Conservation (phyloP, 37 sponge, comb jelly and placozoan species). For the Spongilla lacustris region DNA sequence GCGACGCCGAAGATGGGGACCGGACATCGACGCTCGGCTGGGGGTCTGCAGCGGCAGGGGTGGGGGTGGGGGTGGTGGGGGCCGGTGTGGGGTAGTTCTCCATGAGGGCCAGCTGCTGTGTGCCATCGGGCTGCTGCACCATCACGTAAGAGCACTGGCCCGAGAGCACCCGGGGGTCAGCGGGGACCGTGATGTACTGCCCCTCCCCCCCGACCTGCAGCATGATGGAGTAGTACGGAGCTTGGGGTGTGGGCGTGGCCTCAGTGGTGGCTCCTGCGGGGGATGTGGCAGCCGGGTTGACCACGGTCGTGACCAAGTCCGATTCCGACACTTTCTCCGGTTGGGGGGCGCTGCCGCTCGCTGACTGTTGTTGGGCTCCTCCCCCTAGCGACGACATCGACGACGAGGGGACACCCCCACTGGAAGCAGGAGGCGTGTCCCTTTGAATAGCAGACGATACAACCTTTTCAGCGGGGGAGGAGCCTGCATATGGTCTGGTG, state of each 20-base stretch:
- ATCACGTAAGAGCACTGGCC: slow-evolving; percentile 74
- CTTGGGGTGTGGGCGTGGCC: neutral
- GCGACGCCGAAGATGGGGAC: neutral
- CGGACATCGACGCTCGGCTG: neutral
- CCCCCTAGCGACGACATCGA: neutral
- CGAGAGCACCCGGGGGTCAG: slow-evolving; percentile 61
- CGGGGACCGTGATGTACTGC: slow-evolving; percentile 56
- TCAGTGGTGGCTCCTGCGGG: too few relatives aligned
- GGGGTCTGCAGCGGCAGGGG: neutral
- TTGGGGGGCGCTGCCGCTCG: neutral
- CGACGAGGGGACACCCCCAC: neutral
- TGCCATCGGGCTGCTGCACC: slow-evolving; percentile 64
- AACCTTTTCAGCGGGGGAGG: neutral
- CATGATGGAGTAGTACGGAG: neutral
- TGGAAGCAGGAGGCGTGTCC: neutral
- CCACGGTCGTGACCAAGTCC: too few relatives aligned
- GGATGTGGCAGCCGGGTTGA: too few relatives aligned
- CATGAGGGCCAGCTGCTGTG: slow-evolving; percentile 58
- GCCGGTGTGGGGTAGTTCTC: slow-evolving; percentile 39
- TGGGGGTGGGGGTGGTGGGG: neutral
- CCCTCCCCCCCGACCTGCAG: slow-evolving; percentile 21
- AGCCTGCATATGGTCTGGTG: neutral
- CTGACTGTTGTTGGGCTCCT: neutral
- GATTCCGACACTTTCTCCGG: too few relatives aligned
- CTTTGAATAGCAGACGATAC: neutral